phyloP scores from a whole-genome alignment of 2,113 vertebrate genomes.

The Bubo bubo region DNA sequence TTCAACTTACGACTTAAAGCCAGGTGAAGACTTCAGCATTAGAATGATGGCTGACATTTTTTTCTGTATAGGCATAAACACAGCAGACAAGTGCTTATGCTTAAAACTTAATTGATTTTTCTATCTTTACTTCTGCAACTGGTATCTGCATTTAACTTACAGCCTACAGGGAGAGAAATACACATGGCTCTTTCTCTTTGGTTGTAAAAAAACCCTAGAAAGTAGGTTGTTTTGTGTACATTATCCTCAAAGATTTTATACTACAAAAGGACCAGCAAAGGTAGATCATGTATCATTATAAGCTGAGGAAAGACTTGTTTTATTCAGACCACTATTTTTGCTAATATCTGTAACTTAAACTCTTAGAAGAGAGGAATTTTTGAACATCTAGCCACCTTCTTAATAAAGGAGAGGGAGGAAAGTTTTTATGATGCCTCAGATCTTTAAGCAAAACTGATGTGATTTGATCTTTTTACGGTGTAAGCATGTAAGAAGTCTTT shows the following conservation, averaged over 20 bases:
- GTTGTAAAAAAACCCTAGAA: neutral
- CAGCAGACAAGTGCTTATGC: neutral
- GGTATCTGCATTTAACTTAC: neutral
- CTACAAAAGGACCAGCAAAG: neutral
- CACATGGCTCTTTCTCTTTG: neutral
- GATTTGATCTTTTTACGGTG: neutral
- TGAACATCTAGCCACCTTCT: neutral
- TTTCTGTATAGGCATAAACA: neutral
- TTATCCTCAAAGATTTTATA: neutral
- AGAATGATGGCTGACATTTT: neutral
- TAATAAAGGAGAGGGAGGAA: neutral
- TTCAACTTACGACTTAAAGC: neutral
- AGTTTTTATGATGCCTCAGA: neutral
- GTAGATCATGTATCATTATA: neutral
- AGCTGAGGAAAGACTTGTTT: neutral
- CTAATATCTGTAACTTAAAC: neutral
- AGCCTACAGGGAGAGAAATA: neutral
- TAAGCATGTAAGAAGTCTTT: neutral
- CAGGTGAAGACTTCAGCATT: neutral
- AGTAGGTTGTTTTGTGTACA: neutral
- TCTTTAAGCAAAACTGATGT: neutral
- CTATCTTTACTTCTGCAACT: neutral
- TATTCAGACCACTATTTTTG: neutral
- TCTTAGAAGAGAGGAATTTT: neutral
- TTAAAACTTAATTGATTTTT: neutral